Conservation (phyloP, 2,888 invertebrate genomes). For the Hyppa rectilinea region DNA sequence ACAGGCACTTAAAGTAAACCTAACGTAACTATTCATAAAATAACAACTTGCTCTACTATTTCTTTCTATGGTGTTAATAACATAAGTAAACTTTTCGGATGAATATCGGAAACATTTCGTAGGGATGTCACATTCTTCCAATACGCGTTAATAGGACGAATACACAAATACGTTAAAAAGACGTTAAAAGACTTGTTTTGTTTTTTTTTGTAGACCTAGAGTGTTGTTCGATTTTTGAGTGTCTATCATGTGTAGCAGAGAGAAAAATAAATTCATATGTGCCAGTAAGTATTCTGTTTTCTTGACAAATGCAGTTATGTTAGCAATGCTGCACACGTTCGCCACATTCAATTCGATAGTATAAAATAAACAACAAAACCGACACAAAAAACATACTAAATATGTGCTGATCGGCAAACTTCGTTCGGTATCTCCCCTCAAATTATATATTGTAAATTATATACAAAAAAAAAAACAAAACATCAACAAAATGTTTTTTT, state of each 20-base stretch:
- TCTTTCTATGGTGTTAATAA: slow-evolving; percentile 4
- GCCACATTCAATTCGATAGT: background rate
- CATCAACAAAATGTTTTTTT: too few species aligned
- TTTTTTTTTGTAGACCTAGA: background rate
- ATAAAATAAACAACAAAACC: background rate
- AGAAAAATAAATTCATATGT: background rate
- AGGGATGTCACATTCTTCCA: slow-evolving; percentile 30
- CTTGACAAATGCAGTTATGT: background rate
- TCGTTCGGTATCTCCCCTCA: background rate
- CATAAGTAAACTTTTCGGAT: background rate
- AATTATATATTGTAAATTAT: too few species aligned
- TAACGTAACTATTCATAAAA: background rate
- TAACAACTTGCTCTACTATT: background rate
- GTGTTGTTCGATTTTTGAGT: slow-evolving; percentile 13
- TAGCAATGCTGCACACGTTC: background rate
- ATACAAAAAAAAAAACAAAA: too few species aligned
- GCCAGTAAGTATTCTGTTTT: background rate
- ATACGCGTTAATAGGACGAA: slow-evolving; percentile 17
- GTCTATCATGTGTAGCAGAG: background rate
- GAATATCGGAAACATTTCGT: slow-evolving; percentile 2
- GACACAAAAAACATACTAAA: background rate
- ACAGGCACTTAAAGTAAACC: background rate
- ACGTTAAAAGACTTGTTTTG: background rate
- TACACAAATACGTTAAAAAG: slow-evolving; percentile 22
- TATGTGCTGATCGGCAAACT: background rate